These are phyloP conservation scores for Strigamia transsilvanica DNA, from an alignment of 2,888 invertebrate genomes.

Conservation along the genomic window DNA sequence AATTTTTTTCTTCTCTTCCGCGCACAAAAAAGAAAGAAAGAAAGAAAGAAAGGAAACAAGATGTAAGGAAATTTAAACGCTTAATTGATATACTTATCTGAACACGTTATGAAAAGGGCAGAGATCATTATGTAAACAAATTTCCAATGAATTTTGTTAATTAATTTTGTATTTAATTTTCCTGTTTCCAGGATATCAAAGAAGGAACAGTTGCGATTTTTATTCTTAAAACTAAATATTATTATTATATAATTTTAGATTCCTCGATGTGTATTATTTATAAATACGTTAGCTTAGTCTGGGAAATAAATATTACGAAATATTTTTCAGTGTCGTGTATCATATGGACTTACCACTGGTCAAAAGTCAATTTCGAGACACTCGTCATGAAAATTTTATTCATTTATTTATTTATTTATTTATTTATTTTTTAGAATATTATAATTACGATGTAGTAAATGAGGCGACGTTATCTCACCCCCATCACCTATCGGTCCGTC, in stretches of 20 bases:
- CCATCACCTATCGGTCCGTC: neutral
- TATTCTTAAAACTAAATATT: neutral
- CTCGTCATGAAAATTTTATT: neutral
- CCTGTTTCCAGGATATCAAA: neutral
- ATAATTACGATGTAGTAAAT: conserved; percentile 1
- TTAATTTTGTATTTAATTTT: neutral
- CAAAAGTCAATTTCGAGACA: neutral
- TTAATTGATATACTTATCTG: neutral
- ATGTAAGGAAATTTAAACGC: neutral
- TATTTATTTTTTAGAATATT: neutral
- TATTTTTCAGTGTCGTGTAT: neutral
- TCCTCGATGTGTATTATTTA: too few relatives aligned
- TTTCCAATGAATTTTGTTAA: neutral
- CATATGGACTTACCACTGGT: neutral
- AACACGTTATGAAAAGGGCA: neutral
- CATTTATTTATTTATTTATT: neutral
- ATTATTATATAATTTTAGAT: too few relatives aligned
- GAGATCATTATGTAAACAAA: neutral
- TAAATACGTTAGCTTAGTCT: too few relatives aligned
- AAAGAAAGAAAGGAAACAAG: conserved; percentile 6
- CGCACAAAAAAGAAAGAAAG: too few relatives aligned
- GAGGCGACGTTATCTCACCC: neutral
- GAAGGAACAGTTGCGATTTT: neutral
- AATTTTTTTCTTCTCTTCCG: neutral
- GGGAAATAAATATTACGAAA: neutral